These are phyloP conservation scores for Hesperia comma DNA, from an alignment of 2,888 invertebrate species.

Conservation along the genomic window DNA sequence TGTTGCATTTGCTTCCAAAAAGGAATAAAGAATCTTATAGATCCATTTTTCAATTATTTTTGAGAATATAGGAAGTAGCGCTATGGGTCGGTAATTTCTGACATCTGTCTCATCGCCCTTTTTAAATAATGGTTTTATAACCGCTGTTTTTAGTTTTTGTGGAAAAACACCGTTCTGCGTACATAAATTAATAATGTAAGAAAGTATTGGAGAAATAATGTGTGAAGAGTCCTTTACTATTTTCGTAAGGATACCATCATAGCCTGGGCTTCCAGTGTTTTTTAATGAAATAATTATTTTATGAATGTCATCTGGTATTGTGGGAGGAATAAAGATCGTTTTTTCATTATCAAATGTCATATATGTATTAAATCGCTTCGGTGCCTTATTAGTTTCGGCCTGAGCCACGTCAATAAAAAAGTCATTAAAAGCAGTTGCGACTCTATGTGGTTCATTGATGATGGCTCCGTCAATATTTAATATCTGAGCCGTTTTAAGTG, in stretches of 20 bases:
- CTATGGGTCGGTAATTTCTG: neutral
- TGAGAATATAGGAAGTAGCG: neutral
- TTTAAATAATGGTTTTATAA: conserved; percentile 15
- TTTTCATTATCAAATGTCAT: conserved; percentile 4
- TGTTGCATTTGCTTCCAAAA: neutral
- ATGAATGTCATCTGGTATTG: conserved; percentile 6
- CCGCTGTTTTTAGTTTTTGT: neutral
- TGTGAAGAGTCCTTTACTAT: neutral
- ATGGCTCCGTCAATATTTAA: neutral
- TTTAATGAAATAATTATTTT: conserved; percentile 7
- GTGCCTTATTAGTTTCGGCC: neutral
- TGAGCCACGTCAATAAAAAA: neutral
- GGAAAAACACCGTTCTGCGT: neutral
- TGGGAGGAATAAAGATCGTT: conserved; percentile 6
- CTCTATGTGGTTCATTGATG: neutral
- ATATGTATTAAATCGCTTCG: neutral
- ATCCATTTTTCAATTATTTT: neutral
- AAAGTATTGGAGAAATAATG: neutral
- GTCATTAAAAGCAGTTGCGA: conserved; percentile 1
- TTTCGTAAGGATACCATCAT: conserved; percentile 3
- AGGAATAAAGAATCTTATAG: neutral
- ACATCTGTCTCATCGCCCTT: neutral
- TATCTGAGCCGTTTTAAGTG: neutral
- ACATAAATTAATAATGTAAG: conserved; percentile 4
- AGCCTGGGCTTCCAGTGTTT: neutral